Conservation (phyloP, 1,140 invertebrate species). For the Drosophila yakuba region DNA sequence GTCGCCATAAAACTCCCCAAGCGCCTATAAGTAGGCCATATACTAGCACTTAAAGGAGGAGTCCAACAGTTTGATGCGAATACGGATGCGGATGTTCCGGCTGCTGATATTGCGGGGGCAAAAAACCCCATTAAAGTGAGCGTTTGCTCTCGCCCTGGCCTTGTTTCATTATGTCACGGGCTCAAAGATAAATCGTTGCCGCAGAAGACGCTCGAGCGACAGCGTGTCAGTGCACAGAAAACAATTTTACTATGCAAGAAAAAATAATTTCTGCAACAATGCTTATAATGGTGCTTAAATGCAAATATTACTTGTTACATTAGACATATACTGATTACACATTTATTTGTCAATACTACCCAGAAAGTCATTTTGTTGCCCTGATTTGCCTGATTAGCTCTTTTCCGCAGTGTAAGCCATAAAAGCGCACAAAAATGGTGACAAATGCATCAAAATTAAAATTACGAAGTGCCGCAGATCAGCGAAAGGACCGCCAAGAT, state of each 20-base stretch:
- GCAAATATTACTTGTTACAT: neutral
- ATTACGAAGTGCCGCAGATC: conserved; percentile 70
- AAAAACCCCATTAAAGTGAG: conserved; percentile 60
- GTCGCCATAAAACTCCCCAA: conserved; percentile 37
- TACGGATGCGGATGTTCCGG: neutral
- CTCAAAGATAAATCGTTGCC: conserved; percentile 69
- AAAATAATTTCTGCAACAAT: no score
- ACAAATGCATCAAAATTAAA: conserved; percentile 83
- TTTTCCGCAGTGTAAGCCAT: conserved; percentile 6
- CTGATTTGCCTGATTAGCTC: no score
- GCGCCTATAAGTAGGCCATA: conserved; percentile 52
- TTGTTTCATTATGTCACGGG: conserved; percentile 68
- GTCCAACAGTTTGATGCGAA: conserved; percentile 16
- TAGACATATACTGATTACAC: neutral
- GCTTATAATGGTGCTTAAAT: neutral
- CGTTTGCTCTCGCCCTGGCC: conserved; percentile 51
- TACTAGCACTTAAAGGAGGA: conserved; percentile 40
- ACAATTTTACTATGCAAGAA: neutral
- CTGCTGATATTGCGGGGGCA: conserved; percentile 7
- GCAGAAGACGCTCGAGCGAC: conserved; percentile 15
- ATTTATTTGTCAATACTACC: neutral
- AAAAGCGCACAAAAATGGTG: conserved; percentile 54
- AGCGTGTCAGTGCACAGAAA: conserved; percentile 7
- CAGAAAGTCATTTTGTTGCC: no score
- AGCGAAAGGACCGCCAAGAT: conserved; percentile 32